These are phyloP conservation scores for Drosophila saltans DNA, from an alignment of 1,140 invertebrate species.

Conservation along the genomic window DNA sequence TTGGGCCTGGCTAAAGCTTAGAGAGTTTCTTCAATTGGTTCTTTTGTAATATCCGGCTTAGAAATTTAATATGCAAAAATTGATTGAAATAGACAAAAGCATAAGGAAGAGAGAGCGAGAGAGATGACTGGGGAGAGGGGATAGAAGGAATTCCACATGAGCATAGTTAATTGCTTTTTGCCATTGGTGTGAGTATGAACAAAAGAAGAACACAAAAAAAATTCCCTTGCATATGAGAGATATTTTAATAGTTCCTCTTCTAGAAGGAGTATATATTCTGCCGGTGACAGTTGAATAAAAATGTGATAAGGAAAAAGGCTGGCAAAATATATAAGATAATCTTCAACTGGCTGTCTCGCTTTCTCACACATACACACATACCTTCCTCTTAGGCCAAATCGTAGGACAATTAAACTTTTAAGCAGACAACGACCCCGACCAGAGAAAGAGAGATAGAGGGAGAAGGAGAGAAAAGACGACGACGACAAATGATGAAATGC, in stretches of 20 bases:
- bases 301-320: conserved; percentile 37
- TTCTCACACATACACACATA: background rate
- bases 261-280: conserved; percentile 18
- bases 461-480: conserved; percentile 20
- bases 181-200: conserved; percentile 12
- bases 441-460: conserved; percentile 13
- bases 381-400: conserved; percentile 45
- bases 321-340: conserved; percentile 19
- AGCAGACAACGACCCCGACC: conserved; percentile 53
- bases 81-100: conserved; percentile 37
- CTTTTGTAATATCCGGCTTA: conserved; percentile 77
- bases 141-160: conserved; percentile 21
- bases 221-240: conserved; percentile 9
- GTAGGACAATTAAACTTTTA: conserved; percentile 77
- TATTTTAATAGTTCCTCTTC: conserved; percentile 46
- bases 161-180: conserved; percentile 62
- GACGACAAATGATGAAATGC: conserved; percentile 67
- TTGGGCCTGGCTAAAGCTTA: conserved; percentile 35
- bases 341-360: background rate
- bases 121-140: background rate
- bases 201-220: background rate
- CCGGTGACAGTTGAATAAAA: conserved; percentile 53
- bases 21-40: conserved; percentile 42
- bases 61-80: conserved; percentile 70
- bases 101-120: conserved; percentile 5